Percentiles rank a stretch among this genome's conserved stretches.
phyloP scores from a whole-genome alignment of 2,113 vertebrate species.

The Brachionichthys hirsutus region DNA sequence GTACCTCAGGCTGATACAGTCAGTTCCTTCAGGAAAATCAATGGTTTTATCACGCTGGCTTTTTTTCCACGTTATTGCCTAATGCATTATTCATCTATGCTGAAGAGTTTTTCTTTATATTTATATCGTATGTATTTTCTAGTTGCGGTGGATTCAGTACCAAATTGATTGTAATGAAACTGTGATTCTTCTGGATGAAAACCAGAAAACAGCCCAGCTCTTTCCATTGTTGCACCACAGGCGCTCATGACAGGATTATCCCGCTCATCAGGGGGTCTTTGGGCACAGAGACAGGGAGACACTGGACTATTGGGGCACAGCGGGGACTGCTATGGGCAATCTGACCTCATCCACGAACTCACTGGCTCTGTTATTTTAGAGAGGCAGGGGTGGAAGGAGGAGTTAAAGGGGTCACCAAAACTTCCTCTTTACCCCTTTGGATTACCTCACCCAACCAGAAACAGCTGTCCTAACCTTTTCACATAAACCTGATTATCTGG shows the following conservation, averaged over 20 bases:
- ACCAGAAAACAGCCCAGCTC: slow-evolving; percentile 45
- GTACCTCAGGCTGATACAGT: no score
- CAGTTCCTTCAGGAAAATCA: no score
- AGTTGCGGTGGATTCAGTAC: no score
- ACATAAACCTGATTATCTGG: slow-evolving; percentile 58
- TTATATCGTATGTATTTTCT: no score
- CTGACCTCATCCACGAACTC: slow-evolving; percentile 73
- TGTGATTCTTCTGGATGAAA: slow-evolving; percentile 26
- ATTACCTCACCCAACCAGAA: slow-evolving; percentile 67
- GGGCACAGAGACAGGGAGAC: slow-evolving; percentile 63
- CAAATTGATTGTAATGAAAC: no score
- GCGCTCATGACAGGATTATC: slow-evolving; percentile 65
- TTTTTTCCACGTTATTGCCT: no score
- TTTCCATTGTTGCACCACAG: slow-evolving; percentile 51
- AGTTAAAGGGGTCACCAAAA: slow-evolving; percentile 26
- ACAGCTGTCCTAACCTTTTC: slow-evolving; percentile 43
- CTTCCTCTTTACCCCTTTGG: slow-evolving; percentile 52
- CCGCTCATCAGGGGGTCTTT: slow-evolving; percentile 44
- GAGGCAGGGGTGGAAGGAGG: slow-evolving; percentile 16
- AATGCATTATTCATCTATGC: background rate
- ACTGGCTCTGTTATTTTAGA: slow-evolving; percentile 72
- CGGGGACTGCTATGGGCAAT: slow-evolving; percentile 58
- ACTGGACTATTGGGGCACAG: slow-evolving; percentile 69
- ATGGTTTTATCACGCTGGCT: no score
- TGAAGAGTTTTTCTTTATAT: no score